Base-by-base conservation (phyloP, 1,140 invertebrate species). In the Sweltsa coloradensis region DNA sequence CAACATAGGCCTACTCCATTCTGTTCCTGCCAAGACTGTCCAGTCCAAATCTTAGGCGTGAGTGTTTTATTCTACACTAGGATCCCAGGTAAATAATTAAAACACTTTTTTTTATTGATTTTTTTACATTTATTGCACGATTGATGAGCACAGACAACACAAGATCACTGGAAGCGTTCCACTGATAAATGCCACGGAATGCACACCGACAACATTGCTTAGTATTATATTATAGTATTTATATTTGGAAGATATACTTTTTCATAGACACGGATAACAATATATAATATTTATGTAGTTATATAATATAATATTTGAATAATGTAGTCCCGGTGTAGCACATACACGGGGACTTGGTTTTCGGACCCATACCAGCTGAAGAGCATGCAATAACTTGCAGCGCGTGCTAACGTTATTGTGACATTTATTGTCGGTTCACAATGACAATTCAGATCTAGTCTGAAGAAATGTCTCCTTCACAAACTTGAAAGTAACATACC, bases 361-460 rank as follows among this genome's bases (percentile, higher is more conserved):
- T 67, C 65, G 62, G 63, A 65, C 63, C 63, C 63, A 65, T 58
- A 67, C 65, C 63, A 65, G 63, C 65, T 65, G 60, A 9, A 24
- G 34, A 29, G 25, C 39, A 49, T 36, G 27, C 13, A 41, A 22
- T 22, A 24, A 26, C 29, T 29, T 27, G 41, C 31, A 46, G n/a
- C 46, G 56, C 45, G 45, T 42, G 49, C 34, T 49, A 53, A 49
- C 50, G 52, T 52, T 51, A 37, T 36, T 47, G 46, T 45, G 36
- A 51, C 44, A 47, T 53, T 56, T 67, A 67, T 67, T 67, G 65
- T 67, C 65, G 60, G 56, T 56, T 67, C 63, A 65, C 65, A 67
- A 64, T 64, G 64, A 65, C 62, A 60, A 60, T 60, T 57, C 51
- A 53, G 52, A 57, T 59, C 62, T 65, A 63, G 60, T 60, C 61